A percentile compares a stretch with the other conserved stretches of the same genome.
phyloP scores from a whole-genome alignment of 2,888 invertebrate genomes.

The Oscheius myriophilus region DNA sequence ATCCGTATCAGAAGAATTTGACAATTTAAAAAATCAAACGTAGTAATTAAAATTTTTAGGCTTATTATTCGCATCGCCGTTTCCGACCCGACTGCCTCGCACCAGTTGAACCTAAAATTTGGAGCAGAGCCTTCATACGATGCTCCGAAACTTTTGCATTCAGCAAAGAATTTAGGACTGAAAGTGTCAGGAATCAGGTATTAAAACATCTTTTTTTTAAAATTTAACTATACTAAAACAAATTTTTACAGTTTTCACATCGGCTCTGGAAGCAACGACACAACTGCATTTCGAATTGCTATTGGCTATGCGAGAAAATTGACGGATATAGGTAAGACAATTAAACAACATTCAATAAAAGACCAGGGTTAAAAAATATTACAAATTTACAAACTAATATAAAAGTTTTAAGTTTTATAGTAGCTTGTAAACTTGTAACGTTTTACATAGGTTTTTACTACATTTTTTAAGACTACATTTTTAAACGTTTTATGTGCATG shows the following conservation, averaged over 20 bases:
- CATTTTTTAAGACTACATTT: too few relatives aligned
- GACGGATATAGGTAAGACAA: slow-evolving; percentile 78
- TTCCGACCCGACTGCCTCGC: slow-evolving; percentile 86
- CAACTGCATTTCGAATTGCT: slow-evolving; percentile 83
- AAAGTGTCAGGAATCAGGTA: slow-evolving; percentile 70
- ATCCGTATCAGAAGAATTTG: too few relatives aligned
- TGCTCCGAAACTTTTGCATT: slow-evolving; percentile 54
- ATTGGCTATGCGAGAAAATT: slow-evolving; percentile 80
- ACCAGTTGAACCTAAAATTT: slow-evolving; percentile 75
- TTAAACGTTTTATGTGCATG: too few relatives aligned
- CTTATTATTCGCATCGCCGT: slow-evolving; percentile 81
- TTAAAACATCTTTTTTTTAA: too few relatives aligned
- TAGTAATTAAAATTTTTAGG: slow-evolving; percentile 73
- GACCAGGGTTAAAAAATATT: too few relatives aligned
- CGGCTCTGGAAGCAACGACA: slow-evolving; percentile 72
- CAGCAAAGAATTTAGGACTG: slow-evolving; percentile 59
- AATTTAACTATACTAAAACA: too few relatives aligned
- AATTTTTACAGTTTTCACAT: slow-evolving; percentile 69
- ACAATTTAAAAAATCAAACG: too few relatives aligned
- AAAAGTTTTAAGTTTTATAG: too few relatives aligned
- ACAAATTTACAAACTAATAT: too few relatives aligned
- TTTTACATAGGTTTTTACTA: too few relatives aligned
- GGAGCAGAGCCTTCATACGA: slow-evolving; percentile 69
- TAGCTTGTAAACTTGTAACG: too few relatives aligned
- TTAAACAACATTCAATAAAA: too few relatives aligned